Base-by-base conservation (phyloP, 2,888 invertebrate species). In the Cerastis rubricosa region DNA sequence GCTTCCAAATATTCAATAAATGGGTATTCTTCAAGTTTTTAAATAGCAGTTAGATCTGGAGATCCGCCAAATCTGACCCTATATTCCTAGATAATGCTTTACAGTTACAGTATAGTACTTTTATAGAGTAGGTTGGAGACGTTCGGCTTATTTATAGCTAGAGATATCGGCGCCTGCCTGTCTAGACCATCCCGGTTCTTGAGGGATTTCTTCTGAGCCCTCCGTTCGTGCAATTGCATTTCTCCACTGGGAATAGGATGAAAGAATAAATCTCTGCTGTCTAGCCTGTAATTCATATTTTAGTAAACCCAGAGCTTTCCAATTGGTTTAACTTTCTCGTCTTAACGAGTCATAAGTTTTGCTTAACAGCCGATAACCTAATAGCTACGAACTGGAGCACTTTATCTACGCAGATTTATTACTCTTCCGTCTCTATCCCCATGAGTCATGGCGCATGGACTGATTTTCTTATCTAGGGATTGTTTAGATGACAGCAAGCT, bases 141-240 rank as follows among this genome's bases (percentile, higher is more conserved):
- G 80, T 90, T 89, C 80, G 51, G 70, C 77, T 90, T 92, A 92
- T 93, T 93, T 94, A 93, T 93, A 90, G 90, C 79, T 66, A 86
- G 85, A 88, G 85, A 88, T 87, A 87, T 76, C 84, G 94, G 92
- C 96, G 95, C 94, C 96, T 83, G 80, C 77, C 83, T 87, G 96
- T 94, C 94, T 95, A 92, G 94, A 92, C 93, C 90, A 91, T 90
- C 91, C 90, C 89, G 88, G 86, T 89, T 92, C 90, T 91, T 80
- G 85, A 87, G 89, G 88, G 89, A 89, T 90, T 91, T 90, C 89
- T 88, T 90, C 83, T 89, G 84, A 90, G 88, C 85, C 86, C 87
- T 87, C 87, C 81, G 82, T 78, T 78, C 49, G 54, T 83, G 77
- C 83, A 76, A 80, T 73, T 85, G 81, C 83, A 85, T 80, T 77